A percentile compares a stretch with the other conserved stretches of the same genome.
These are phyloP conservation scores for Drosophila persimilis DNA, from an alignment of 1,140 invertebrate genomes.

Conservation along the genomic window DNA sequence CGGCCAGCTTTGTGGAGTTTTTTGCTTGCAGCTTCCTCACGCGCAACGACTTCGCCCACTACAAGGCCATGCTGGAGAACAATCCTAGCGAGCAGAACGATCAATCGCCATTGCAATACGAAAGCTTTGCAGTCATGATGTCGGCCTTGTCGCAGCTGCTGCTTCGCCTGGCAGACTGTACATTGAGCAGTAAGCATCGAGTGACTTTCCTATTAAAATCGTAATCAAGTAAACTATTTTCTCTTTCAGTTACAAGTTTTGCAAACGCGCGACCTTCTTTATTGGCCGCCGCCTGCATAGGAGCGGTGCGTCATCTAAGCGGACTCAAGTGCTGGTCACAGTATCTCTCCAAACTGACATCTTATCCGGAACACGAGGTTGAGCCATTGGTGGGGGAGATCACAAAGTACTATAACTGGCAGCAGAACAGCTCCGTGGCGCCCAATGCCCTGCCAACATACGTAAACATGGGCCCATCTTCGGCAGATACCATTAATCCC, in stretches of 20 bases:
- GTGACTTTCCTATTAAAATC: background rate
- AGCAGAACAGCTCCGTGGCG: background rate
- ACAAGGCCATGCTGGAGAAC: conserved; percentile 16
- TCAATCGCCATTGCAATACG: background rate
- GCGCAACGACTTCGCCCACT: conserved; percentile 38
- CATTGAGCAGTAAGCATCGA: conserved; percentile 45
- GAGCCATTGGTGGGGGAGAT: conserved; percentile 30
- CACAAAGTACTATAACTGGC: conserved; percentile 17
- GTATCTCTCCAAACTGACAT: conserved; percentile 41
- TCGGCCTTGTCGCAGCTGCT: conserved; percentile 18
- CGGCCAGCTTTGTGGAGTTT: conserved; percentile 58
- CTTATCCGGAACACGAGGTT: conserved; percentile 40
- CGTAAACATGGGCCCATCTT: too few species aligned
- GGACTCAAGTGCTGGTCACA: conserved; percentile 53
- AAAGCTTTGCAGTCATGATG: conserved; percentile 54
- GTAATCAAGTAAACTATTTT: background rate
- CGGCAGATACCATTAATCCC: background rate
- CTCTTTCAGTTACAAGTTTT: conserved; percentile 39
- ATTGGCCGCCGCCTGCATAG: conserved; percentile 62
- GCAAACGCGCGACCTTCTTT: conserved; percentile 45
- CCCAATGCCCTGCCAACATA: background rate
- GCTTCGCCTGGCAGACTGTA: conserved; percentile 46
- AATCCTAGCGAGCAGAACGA: background rate
- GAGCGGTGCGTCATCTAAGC: conserved; percentile 44
- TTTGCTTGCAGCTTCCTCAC: conserved; percentile 55